Percentiles rank a stretch among this genome's conserved stretches.
Conservation (phyloP, 2,113 vertebrate genomes). For the Telmatochromis brichardi region DNA sequence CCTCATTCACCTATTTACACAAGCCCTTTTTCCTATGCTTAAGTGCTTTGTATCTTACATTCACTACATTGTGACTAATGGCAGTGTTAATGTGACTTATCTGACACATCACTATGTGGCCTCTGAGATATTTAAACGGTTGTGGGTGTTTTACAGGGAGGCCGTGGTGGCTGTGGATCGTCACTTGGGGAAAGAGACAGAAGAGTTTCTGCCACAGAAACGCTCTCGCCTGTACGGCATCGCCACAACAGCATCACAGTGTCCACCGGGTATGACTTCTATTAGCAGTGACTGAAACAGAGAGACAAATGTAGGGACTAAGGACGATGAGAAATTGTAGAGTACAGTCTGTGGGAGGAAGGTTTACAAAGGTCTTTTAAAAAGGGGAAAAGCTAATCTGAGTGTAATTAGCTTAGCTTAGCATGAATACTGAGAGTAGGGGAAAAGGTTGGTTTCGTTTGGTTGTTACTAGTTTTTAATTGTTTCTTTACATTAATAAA, state of each 20-base stretch:
- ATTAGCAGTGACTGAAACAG: not conserved
- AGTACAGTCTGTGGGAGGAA: not conserved
- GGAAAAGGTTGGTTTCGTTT: not conserved
- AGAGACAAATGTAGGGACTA: not conserved
- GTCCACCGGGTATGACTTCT: conserved; percentile 11
- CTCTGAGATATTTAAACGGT: not conserved
- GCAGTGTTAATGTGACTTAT: not conserved
- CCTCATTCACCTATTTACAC: not conserved
- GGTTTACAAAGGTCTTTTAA: not conserved
- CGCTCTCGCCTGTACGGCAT: conserved; percentile 86
- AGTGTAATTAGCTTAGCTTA: not conserved
- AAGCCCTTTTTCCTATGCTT: not conserved
- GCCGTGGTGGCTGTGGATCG: conserved; percentile 81
- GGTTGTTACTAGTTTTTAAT: not conserved
- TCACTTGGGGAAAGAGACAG: conserved; percentile 67
- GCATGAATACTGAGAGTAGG: not conserved
- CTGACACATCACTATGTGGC: not conserved
- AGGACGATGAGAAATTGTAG: not conserved
- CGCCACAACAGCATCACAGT: conserved; percentile 40
- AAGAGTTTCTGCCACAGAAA: conserved; percentile 83
- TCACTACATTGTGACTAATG: not conserved
- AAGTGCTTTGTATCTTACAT: not conserved
- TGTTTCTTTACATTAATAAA: not conserved
- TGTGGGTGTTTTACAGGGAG: conserved; percentile 65
- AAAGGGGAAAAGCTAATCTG: not conserved